Percentiles rank a stretch among this genome's conserved stretches.
These are phyloP conservation scores for Microctenopoma steveboyesi DNA, from an alignment of 2,797 vertebrate species.

Conservation along the genomic window DNA sequence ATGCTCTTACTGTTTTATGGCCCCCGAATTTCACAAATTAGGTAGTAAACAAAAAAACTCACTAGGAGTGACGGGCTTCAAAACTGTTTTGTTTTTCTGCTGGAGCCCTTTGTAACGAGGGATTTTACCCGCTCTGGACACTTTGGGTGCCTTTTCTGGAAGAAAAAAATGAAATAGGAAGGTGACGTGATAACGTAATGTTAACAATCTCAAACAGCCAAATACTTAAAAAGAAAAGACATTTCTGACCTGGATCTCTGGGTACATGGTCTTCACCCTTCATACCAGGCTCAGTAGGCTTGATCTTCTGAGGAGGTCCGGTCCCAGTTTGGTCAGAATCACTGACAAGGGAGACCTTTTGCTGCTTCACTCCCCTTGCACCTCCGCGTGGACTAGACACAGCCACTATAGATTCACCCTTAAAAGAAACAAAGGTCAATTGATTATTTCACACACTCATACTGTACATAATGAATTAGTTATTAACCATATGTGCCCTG, in stretches of 20 bases:
- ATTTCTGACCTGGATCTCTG: conserved; percentile 22
- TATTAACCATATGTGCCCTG: no score
- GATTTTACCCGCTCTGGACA: conserved; percentile 75
- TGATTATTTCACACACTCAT: neutral
- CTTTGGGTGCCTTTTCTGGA: conserved; percentile 44
- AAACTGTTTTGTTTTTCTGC: conserved; percentile 70
- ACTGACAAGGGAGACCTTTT: conserved; percentile 53
- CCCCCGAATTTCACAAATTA: no score
- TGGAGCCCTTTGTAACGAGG: conserved; percentile 64
- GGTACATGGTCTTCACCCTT: conserved; percentile 29
- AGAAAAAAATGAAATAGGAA: neutral
- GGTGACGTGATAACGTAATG: neutral
- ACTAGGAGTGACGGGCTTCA: conserved; percentile 89
- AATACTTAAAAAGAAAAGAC: no score
- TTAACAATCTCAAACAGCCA: neutral
- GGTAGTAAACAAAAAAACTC: conserved; percentile 56
- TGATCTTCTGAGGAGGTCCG: neutral
- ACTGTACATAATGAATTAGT: neutral
- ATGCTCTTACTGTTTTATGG: neutral
- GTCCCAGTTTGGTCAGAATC: conserved; percentile 15
- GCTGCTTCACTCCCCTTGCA: conserved; percentile 58
- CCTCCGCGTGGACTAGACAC: neutral
- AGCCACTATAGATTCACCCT: conserved; percentile 24
- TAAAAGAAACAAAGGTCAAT: neutral
- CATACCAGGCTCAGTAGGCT: neutral